phyloP scores from a whole-genome alignment of 2,113 vertebrate species.

The Myocastor coypus region DNA sequence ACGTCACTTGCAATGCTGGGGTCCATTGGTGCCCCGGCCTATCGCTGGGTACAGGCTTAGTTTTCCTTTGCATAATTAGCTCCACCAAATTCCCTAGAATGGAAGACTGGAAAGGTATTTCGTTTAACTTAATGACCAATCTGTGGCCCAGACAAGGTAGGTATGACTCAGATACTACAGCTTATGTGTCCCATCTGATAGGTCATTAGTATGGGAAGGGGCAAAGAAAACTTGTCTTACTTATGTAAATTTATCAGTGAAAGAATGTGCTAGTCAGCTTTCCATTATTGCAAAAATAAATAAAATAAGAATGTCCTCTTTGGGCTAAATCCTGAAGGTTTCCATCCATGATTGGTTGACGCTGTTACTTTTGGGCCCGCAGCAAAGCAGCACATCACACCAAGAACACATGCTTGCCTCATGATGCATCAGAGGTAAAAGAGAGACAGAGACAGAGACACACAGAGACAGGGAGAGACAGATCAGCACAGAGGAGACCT shows the following conservation, averaged over 20 bases:
- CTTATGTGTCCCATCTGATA: neutral
- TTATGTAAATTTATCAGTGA: neutral
- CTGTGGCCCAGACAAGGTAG: neutral
- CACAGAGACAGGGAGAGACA: neutral
- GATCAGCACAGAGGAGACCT: neutral
- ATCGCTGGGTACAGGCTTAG: neutral
- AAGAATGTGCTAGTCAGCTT: neutral
- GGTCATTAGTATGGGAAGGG: neutral
- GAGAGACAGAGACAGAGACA: neutral
- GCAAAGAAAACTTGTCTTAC: neutral
- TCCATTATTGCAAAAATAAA: neutral
- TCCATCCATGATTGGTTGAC: neutral
- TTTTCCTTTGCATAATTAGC: neutral
- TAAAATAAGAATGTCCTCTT: neutral
- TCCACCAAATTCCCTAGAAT: neutral
- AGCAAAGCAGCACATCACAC: neutral
- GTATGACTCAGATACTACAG: neutral
- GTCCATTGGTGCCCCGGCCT: neutral
- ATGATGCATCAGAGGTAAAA: neutral
- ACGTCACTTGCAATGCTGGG: rapidly evolving
- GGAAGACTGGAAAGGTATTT: neutral
- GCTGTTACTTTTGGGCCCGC: no score
- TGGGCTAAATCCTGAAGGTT: neutral
- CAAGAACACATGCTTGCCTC: neutral
- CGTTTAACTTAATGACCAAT: neutral